phyloP scores from a whole-genome alignment of 2,888 invertebrate species.

The Pterostichus madidus region DNA sequence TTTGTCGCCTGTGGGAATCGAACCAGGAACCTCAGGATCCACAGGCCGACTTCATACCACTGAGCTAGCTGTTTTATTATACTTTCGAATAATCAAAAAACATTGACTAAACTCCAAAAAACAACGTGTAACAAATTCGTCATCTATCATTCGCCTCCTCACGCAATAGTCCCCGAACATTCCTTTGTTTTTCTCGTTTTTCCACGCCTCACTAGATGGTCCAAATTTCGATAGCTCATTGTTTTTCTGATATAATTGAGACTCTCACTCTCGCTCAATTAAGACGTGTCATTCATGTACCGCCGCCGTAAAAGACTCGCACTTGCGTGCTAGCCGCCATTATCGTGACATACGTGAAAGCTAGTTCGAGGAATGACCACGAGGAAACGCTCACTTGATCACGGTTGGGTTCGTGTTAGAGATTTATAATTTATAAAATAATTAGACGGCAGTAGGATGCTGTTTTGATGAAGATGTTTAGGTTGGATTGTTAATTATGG shows the following conservation, averaged over 20 bases:
- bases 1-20: too few relatives aligned
- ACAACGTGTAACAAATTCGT: too few relatives aligned
- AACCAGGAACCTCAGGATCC: too few relatives aligned
- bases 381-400: conserved; percentile 20
- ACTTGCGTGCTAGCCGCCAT: conserved; percentile 41
- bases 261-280: conserved; percentile 10
- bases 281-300: conserved; percentile 41
- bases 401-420: conserved; percentile 21
- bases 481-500: conserved; percentile 34
- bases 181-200: too few relatives aligned
- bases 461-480: conserved; percentile 39
- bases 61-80: too few relatives aligned
- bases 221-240: neutral
- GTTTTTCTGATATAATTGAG: too few relatives aligned
- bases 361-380: conserved; percentile 37
- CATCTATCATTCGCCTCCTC: too few relatives aligned
- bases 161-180: too few relatives aligned
- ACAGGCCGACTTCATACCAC: too few relatives aligned
- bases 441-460: conserved; percentile 46
- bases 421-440: conserved; percentile 52
- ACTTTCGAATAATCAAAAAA: too few relatives aligned
- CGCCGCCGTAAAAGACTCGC: conserved; percentile 42
- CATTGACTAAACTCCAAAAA: too few relatives aligned
- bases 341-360: conserved; percentile 48
- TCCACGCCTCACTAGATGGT: too few relatives aligned